Percentiles rank a stretch among this genome's conserved stretches.
Evolutionary conservation across 2,797 vertebrate species (phyloP).

Genomic region (Strix occidentalis): DNA sequence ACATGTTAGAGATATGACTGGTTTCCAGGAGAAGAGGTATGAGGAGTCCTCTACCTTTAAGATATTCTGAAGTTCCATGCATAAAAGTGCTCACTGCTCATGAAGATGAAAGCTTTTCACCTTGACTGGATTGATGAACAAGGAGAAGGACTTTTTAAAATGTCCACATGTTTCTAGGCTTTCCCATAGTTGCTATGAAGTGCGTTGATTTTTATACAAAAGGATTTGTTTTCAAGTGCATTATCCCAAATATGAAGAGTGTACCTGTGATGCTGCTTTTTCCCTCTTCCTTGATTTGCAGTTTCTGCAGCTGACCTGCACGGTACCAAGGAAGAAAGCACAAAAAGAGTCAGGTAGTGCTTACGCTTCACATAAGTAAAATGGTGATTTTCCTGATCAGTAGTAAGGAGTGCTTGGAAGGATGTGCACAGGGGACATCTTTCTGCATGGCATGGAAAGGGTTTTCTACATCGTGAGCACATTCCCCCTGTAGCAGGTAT

Average conservation of each 20-base stretch:
- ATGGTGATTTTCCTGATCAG: fast-evolving
- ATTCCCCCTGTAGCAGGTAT: slow-evolving; percentile 20
- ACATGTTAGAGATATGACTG: fast-evolving
- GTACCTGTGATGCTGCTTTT: fast-evolving
- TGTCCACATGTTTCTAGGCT: fast-evolving
- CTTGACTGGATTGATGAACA: background rate
- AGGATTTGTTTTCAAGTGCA: fast-evolving
- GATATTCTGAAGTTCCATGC: fast-evolving
- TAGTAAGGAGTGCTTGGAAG: background rate
- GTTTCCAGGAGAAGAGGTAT: background rate
- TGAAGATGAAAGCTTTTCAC: background rate
- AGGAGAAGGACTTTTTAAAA: background rate
- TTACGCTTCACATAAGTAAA: background rate
- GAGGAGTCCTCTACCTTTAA: background rate
- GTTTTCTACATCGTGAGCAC: background rate
- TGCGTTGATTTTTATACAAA: fast-evolving
- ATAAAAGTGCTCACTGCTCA: fast-evolving
- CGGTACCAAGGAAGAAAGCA: background rate
- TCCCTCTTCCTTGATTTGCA: background rate
- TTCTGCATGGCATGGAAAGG: slow-evolving; percentile 22
- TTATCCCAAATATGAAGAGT: fast-evolving
- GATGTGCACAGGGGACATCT: background rate
- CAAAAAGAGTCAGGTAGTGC: background rate
- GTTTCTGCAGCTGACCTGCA: background rate
- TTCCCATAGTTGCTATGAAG: fast-evolving